Percentiles rank a stretch among this genome's conserved stretches.
These are phyloP conservation scores for Sinotaia quadrata DNA, from an alignment of 2,888 invertebrate genomes.

Conservation along the genomic window DNA sequence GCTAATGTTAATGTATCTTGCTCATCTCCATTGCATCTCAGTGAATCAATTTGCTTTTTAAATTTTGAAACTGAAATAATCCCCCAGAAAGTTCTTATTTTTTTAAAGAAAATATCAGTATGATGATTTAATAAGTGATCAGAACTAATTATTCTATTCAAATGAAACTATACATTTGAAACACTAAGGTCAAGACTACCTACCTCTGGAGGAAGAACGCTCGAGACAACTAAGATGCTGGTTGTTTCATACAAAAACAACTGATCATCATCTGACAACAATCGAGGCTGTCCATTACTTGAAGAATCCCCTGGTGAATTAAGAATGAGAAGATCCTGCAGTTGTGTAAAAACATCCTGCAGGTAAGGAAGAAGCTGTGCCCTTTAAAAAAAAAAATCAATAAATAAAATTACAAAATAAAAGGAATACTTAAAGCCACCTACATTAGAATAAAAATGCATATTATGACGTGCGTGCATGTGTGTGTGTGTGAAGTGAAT, in stretches of 20 bases:
- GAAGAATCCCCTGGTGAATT: slow-evolving; percentile 72
- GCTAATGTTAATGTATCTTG: too few species aligned
- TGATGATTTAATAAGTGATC: too few species aligned
- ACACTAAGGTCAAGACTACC: too few species aligned
- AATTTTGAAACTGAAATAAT: too few species aligned
- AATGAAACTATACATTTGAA: too few species aligned
- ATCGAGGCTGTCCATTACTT: slow-evolving; percentile 67
- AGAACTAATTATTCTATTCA: too few species aligned
- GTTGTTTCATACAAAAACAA: slow-evolving; percentile 77
- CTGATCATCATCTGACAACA: slow-evolving; percentile 75
- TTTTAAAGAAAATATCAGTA: too few species aligned
- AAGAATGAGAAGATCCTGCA: slow-evolving; percentile 75
- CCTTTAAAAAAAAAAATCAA: slow-evolving; percentile 50
- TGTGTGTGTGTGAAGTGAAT: neutral
- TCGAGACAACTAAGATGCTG: slow-evolving; percentile 75
- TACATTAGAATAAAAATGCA: too few species aligned
- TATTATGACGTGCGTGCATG: neutral
- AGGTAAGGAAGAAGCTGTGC: slow-evolving; percentile 72
- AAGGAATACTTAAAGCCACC: neutral
- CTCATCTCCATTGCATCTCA: too few species aligned
- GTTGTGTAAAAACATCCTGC: slow-evolving; percentile 74
- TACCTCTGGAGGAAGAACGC: slow-evolving; percentile 73
- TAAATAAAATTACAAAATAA: neutral
- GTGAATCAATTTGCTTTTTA: too few species aligned
- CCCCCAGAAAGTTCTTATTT: too few species aligned